Conservation (phyloP, 1,140 invertebrate species). For the Chironomus tepperi region DNA sequence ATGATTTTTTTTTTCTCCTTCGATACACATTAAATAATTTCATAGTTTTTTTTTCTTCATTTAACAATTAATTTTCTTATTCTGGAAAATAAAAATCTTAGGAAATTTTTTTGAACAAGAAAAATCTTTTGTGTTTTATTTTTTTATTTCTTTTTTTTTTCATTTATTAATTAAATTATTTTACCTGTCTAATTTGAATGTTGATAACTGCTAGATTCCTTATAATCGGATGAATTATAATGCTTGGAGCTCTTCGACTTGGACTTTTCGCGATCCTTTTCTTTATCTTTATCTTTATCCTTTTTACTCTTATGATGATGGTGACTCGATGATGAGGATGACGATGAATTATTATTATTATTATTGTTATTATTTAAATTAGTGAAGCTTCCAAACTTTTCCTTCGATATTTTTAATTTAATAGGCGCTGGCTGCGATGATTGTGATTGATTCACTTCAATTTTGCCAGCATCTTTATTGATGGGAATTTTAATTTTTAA, state of each 20-base stretch:
- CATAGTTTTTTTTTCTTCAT: background rate
- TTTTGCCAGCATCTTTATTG: constrained; percentile 35
- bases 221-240: background rate
- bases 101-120: constrained; percentile 8
- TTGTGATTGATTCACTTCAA: constrained; percentile 30
- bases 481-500: constrained; percentile 58
- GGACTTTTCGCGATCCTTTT: background rate
- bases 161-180: background rate
- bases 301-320: background rate
- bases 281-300: background rate
- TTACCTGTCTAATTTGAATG: background rate
- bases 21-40: constrained; percentile 6
- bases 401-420: constrained; percentile 49
- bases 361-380: constrained; percentile 20
- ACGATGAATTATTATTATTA: background rate
- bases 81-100: background rate
- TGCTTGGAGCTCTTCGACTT: constrained; percentile 11
- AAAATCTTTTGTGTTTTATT: background rate
- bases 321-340: background rate
- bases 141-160: background rate
- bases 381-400: constrained; percentile 37
- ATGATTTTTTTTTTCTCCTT: background rate
- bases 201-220: background rate
- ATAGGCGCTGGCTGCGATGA: constrained; percentile 37
- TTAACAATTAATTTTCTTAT: background rate